A percentile compares a stretch with the other conserved stretches of the same genome.
These are phyloP conservation scores for Rhynchonycteris naso DNA, from an alignment of 2,797 vertebrate genomes.

Conservation along the genomic window DNA sequence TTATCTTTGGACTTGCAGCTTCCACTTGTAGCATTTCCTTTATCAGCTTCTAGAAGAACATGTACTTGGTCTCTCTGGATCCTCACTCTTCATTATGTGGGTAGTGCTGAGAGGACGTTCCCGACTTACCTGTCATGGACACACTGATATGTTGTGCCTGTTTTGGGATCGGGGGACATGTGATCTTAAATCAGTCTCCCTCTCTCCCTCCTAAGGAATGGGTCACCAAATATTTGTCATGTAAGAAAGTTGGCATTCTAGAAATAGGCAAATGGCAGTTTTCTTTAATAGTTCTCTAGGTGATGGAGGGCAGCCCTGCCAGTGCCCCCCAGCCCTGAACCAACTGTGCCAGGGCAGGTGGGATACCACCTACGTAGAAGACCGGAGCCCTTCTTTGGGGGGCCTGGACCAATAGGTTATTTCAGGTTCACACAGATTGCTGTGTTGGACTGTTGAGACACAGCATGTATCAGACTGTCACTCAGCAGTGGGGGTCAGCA, in stretches of 20 bases:
- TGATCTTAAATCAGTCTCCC: background rate
- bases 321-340: fast-evolving
- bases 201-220: background rate
- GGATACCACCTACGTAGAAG: too few species aligned
- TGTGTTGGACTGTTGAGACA: fast-evolving
- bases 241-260: background rate
- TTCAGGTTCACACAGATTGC: background rate
- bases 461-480: background rate
- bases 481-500: too few species aligned
- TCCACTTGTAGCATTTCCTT: fast-evolving
- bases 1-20: fast-evolving
- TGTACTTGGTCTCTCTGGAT: fast-evolving
- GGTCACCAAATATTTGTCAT: background rate
- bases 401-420: too few species aligned
- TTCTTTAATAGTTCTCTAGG: background rate
- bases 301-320: background rate
- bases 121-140: fast-evolving
- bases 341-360: background rate
- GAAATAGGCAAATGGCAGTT: background rate
- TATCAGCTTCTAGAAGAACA: fast-evolving
- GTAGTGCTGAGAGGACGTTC: fast-evolving
- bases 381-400: too few species aligned
- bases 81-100: fast-evolving
- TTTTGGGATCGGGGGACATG: too few species aligned
- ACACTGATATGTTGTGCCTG: too few species aligned